phyloP scores from a whole-genome alignment of 1,140 invertebrate genomes.

The Homarus americanus region DNA sequence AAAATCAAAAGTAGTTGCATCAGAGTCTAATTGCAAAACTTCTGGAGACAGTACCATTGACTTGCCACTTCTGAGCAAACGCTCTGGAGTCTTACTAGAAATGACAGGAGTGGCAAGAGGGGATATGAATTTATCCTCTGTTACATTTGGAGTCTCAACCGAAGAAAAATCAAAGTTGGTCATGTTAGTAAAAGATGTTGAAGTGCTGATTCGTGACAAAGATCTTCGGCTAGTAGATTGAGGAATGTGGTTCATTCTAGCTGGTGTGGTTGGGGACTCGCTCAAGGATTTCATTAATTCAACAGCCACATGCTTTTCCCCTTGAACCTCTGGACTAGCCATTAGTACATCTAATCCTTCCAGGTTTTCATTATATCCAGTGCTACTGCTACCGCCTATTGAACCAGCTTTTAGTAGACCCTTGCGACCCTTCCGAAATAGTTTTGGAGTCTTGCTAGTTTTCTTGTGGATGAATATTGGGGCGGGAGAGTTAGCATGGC shows the following conservation, averaged over 20 bases:
- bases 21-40: constrained; percentile 42
- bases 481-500: constrained; percentile 78
- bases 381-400: no score
- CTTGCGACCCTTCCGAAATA: constrained; percentile 77
- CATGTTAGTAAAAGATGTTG: constrained; percentile 39
- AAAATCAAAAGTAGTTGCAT: constrained; percentile 71
- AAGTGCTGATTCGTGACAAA: constrained; percentile 21
- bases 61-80: constrained; percentile 31
- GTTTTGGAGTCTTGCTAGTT: constrained; percentile 75
- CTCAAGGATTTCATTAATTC: neutral
- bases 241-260: neutral
- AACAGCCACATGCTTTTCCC: neutral
- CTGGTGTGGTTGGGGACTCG: neutral
- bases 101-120: constrained; percentile 52
- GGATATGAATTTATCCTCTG: constrained; percentile 62
- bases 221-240: neutral
- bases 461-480: constrained; percentile 77
- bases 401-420: constrained; percentile 9
- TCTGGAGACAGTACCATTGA: constrained; percentile 24
- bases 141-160: constrained; percentile 67
- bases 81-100: constrained; percentile 32
- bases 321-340: constrained; percentile 27
- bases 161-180: constrained; percentile 71
- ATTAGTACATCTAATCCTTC: constrained; percentile 59
- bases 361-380: constrained; percentile 20